A percentile compares a stretch with the other conserved stretches of the same genome.
Evolutionary conservation across 2,113 vertebrate genomes (phyloP).

Genomic region (Paralichthys olivaceus): DNA sequence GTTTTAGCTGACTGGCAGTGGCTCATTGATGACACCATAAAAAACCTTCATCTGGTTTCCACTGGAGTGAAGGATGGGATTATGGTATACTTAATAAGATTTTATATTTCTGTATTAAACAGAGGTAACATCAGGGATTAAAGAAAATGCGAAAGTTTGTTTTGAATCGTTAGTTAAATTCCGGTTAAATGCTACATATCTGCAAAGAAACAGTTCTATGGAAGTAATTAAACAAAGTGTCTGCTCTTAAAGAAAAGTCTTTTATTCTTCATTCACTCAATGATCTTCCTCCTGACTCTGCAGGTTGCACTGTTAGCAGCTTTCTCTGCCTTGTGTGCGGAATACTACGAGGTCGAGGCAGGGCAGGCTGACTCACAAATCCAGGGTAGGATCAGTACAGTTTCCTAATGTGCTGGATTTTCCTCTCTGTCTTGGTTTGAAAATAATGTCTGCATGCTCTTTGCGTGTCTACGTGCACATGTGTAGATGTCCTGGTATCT

Average conservation of each 20-base stretch:
- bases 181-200: too few species aligned
- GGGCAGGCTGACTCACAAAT: constrained; percentile 80
- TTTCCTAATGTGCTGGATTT: background rate
- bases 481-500: constrained; percentile 84
- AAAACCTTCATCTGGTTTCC: constrained; percentile 85
- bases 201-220: background rate
- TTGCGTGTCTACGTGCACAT: background rate
- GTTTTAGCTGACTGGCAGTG: constrained; percentile 90
- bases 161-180: too few species aligned
- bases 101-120: background rate
- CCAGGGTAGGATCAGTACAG: constrained; percentile 81
- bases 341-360: constrained; percentile 81
- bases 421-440: background rate
- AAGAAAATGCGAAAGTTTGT: too few species aligned
- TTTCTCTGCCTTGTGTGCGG: constrained; percentile 86
- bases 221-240: background rate
- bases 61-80: constrained; percentile 78
- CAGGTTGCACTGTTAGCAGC: constrained; percentile 87
- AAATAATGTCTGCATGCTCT: background rate
- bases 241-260: background rate
- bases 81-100: constrained; percentile 80
- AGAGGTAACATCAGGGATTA: background rate
- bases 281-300: constrained; percentile 23
- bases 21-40: constrained; percentile 91
- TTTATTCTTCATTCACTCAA: background rate